Evolutionary conservation across 2,797 vertebrate species (phyloP).

Genomic region (Saxicola maurus): DNA sequence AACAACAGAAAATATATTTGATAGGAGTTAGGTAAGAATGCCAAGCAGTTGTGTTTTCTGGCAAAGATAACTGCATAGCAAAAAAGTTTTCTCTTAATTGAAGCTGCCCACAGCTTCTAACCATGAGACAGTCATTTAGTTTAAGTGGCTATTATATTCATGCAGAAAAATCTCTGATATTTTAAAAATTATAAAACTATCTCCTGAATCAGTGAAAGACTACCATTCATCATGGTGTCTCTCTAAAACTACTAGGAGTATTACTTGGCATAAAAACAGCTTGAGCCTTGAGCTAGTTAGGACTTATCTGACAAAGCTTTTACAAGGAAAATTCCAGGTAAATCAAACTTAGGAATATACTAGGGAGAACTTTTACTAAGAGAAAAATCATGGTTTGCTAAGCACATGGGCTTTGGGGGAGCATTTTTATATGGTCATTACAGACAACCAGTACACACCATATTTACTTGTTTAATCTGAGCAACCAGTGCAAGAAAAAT

Average conservation of each 20-base stretch:
- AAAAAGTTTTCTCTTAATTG: neutral
- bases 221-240: neutral
- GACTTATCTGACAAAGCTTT: neutral
- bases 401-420: fast-evolving
- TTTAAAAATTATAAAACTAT: neutral
- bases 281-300: neutral
- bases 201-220: neutral
- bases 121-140: neutral
- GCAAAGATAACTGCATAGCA: neutral
- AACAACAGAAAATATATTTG: neutral
- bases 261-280: neutral
- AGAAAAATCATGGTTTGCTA: neutral
- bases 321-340: neutral
- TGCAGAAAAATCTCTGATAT: neutral
- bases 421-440: neutral
- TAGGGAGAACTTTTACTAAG: neutral
- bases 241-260: neutral
- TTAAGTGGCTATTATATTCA: neutral
- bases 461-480: neutral
- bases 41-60: neutral
- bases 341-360: neutral
- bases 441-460: neutral
- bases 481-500: neutral
- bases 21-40: neutral
- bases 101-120: neutral